phyloP scores from a whole-genome alignment of 1,140 invertebrate species.

The Brachionus sp. region DNA sequence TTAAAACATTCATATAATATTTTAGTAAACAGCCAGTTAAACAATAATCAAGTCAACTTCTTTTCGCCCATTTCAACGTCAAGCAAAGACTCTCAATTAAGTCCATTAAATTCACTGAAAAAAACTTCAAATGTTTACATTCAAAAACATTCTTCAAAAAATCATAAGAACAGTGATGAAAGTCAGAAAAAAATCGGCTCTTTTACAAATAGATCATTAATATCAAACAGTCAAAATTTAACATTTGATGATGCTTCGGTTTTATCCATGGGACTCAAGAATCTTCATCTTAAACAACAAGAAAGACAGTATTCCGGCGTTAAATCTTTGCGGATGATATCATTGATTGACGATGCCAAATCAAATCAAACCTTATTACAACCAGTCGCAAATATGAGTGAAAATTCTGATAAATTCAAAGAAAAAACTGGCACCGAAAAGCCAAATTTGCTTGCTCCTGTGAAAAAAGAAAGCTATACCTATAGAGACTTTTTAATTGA shows the following conservation, averaged over 20 bases:
- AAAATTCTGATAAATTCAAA: not conserved
- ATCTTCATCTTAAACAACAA: conserved; percentile 25
- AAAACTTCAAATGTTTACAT: not conserved
- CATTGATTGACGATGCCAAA: not conserved
- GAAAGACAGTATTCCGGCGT: conserved; percentile 22
- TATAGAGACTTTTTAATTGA: not conserved
- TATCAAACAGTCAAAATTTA: conserved; percentile 6
- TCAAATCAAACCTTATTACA: not conserved
- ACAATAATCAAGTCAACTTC: not conserved
- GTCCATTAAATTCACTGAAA: not conserved
- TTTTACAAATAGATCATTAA: not conserved
- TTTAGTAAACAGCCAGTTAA: not conserved
- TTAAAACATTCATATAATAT: no score
- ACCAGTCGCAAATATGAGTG: not conserved
- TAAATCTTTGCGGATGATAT: not conserved
- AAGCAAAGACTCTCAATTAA: conserved; percentile 1
- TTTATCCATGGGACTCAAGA: conserved; percentile 9
- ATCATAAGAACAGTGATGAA: not conserved
- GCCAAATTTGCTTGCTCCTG: not conserved
- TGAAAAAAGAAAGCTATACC: not conserved
- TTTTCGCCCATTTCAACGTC: not conserved
- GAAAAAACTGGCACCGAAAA: not conserved
- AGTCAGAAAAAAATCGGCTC: not conserved
- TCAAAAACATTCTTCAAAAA: not conserved
- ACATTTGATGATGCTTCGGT: not conserved